These are phyloP conservation scores for Halcyon smyrnensis DNA, from an alignment of 2,797 vertebrate genomes.

Conservation along the genomic window DNA sequence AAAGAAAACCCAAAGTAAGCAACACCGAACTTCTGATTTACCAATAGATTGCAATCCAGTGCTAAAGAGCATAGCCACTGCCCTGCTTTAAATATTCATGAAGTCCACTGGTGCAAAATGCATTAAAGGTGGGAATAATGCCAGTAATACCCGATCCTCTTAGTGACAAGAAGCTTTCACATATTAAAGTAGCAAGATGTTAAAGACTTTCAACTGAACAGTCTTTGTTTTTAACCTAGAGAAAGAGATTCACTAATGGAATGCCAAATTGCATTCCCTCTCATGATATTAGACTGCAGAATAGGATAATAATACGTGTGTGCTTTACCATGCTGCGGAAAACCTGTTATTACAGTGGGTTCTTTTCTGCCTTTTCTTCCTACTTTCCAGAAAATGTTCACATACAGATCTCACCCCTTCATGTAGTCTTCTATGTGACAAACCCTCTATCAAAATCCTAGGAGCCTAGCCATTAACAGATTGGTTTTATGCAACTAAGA, in stretches of 20 bases:
- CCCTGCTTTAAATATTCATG: constrained; percentile 79
- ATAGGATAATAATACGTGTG: constrained; percentile 6
- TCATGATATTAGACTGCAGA: constrained; percentile 20
- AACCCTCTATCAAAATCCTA: not conserved
- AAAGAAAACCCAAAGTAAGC: constrained; percentile 69
- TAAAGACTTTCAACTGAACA: constrained; percentile 74
- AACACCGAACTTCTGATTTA: constrained; percentile 70
- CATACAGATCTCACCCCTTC: not conserved
- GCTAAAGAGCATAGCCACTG: constrained; percentile 62
- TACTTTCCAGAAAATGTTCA: not conserved
- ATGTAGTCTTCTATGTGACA: not conserved
- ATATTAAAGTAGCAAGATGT: constrained; percentile 71
- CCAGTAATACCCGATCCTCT: constrained; percentile 69
- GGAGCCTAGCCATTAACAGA: not conserved
- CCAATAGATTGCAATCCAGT: constrained; percentile 59
- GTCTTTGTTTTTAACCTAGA: constrained; percentile 68
- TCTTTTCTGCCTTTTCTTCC: constrained; percentile 9
- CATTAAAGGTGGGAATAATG: constrained; percentile 78
- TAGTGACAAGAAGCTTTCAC: constrained; percentile 71
- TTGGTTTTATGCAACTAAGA: constrained; percentile 21
- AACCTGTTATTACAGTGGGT: constrained; percentile 11
- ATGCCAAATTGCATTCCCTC: constrained; percentile 48
- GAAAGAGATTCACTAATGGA: constrained; percentile 67
- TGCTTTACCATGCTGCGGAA: constrained; percentile 3
- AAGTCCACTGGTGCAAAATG: constrained; percentile 69